These are phyloP conservation scores for Lacerta viridis DNA, from an alignment of 2,797 vertebrate species.

Conservation along the genomic window DNA sequence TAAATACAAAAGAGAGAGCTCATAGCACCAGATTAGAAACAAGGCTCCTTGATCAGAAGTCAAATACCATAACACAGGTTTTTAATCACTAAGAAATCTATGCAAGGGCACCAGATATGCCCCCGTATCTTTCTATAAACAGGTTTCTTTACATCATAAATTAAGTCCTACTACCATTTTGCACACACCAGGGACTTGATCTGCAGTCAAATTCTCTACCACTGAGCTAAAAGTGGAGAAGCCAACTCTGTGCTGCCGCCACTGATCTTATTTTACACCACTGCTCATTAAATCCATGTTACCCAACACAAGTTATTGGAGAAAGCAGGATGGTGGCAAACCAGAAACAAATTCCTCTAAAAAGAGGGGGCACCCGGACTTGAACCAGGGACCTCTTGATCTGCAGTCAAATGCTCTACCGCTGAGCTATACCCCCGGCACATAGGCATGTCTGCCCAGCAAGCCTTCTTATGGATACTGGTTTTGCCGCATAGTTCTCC, in stretches of 20 bases:
- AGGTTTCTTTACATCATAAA: background rate
- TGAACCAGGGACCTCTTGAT: constrained; percentile 53
- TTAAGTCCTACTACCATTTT: too few species aligned
- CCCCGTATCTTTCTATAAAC: background rate
- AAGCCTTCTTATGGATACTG: constrained; percentile 15
- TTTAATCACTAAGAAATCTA: background rate
- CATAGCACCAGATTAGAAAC: background rate
- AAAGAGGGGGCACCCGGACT: constrained; percentile 41
- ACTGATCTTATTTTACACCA: background rate
- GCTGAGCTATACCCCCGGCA: constrained; percentile 36
- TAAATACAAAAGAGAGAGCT: background rate
- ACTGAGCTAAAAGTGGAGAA: too few species aligned
- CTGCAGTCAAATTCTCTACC: too few species aligned
- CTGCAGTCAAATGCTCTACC: constrained; percentile 52
- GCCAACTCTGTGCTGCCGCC: too few species aligned
- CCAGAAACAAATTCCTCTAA: background rate
- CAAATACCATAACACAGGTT: background rate
- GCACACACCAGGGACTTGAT: too few species aligned
- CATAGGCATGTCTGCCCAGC: accelerated
- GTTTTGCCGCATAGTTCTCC: background rate
- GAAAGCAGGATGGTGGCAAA: too few species aligned
- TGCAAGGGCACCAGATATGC: too few species aligned
- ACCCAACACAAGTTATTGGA: too few species aligned
- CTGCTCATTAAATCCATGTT: too few species aligned
- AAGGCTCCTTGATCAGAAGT: background rate